phyloP scores from a whole-genome alignment of 2,888 invertebrate species.

The Scaptomyza polygonia region DNA sequence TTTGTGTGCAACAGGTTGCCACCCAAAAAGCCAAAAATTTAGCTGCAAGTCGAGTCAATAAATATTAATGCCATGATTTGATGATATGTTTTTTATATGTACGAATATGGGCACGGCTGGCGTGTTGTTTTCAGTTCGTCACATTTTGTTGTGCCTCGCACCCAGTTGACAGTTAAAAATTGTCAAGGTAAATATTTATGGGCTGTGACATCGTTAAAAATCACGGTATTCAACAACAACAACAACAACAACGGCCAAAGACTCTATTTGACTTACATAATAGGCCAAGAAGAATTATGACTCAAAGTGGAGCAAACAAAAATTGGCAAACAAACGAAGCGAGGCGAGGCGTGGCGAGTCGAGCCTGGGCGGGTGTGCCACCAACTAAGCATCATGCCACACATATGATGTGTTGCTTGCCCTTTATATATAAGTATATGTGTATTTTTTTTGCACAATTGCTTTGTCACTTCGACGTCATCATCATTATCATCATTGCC shows the following conservation, averaged over 20 bases:
- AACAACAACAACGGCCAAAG: slow-evolving; percentile 22
- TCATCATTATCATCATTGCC: too few species aligned
- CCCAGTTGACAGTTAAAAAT: slow-evolving; percentile 55
- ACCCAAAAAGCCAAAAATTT: not conserved
- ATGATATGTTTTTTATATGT: slow-evolving; percentile 16
- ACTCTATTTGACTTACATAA: slow-evolving; percentile 47
- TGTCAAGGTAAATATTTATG: slow-evolving; percentile 65
- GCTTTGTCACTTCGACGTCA: slow-evolving; percentile 52
- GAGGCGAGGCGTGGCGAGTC: slow-evolving; percentile 1
- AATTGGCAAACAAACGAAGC: slow-evolving; percentile 60
- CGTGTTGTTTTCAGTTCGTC: slow-evolving; percentile 16
- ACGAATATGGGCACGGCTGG: slow-evolving; percentile 11
- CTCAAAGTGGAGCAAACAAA: slow-evolving; percentile 65
- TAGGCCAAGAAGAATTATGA: slow-evolving; percentile 54
- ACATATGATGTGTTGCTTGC: slow-evolving; percentile 9
- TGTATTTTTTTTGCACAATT: slow-evolving; percentile 32
- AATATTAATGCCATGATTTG: slow-evolving; percentile 48
- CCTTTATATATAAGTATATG: too few species aligned
- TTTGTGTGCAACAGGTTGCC: slow-evolving; percentile 36
- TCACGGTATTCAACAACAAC: slow-evolving; percentile 37
- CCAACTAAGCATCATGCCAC: slow-evolving; percentile 6
- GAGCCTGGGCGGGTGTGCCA: slow-evolving; percentile 12
- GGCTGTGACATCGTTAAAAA: slow-evolving; percentile 44
- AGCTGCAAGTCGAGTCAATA: slow-evolving; percentile 27
- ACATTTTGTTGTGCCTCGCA: slow-evolving; percentile 30